These are phyloP conservation scores for Antedon mediterranea DNA, from an alignment of 53 echinoderm and acorn worm species.

Conservation along the genomic window DNA sequence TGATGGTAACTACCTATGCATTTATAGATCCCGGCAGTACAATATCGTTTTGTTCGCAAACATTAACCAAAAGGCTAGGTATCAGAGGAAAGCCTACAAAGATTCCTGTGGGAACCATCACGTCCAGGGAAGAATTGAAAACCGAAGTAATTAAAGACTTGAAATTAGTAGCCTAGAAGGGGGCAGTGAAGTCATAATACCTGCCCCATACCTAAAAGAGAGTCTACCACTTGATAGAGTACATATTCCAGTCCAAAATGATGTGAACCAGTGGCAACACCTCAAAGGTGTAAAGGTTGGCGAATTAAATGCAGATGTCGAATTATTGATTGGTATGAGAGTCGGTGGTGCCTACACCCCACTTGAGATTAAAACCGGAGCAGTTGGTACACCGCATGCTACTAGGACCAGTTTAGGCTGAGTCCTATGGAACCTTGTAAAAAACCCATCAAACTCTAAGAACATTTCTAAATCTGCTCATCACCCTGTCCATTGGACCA, in stretches of 20 bases:
- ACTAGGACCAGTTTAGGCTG: no score
- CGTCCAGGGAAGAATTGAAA: not conserved
- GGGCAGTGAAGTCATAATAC: conserved; percentile 2
- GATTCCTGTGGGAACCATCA: conserved; percentile 22
- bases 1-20: no score
- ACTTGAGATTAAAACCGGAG: conserved; percentile 18
- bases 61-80: conserved; percentile 11
- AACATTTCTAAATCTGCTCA: no score
- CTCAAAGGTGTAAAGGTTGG: conserved; percentile 2
- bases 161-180: not conserved
- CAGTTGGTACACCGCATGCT: conserved; percentile 18
- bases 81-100: conserved; percentile 10
- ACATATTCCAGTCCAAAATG: no score
- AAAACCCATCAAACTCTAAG: no score
- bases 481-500: no score
- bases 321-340: conserved; percentile 22
- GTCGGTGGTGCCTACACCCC: conserved; percentile 28
- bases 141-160: not conserved
- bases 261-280: conserved; percentile 16
- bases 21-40: no score
- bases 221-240: no score
- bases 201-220: no score
- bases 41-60: no score
- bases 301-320: conserved; percentile 18
- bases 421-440: no score